These are phyloP conservation scores for Quadroppia sp. DNA, from an alignment of 2,888 invertebrate species.

Conservation along the genomic window DNA sequence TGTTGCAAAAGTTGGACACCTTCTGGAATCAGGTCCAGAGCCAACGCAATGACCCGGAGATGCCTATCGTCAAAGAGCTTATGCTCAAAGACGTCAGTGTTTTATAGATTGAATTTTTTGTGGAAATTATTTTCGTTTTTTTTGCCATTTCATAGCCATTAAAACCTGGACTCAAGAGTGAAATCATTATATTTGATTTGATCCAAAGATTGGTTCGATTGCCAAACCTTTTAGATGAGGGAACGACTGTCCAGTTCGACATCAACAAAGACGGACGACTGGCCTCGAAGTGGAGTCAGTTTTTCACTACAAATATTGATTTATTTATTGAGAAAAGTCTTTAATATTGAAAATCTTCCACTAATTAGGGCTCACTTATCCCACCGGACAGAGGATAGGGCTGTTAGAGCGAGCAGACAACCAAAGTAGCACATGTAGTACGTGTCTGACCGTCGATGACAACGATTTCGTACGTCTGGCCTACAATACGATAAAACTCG, in stretches of 20 bases:
- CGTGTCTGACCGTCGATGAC: conserved; percentile 1
- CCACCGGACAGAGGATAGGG: background rate
- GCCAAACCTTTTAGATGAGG: conserved; percentile 54
- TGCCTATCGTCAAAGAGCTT: conserved; percentile 46
- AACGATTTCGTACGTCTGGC: conserved; percentile 20
- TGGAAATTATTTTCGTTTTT: background rate
- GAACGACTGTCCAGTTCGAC: background rate
- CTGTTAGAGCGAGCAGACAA: background rate
- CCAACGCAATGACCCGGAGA: conserved; percentile 47
- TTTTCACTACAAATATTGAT: background rate
- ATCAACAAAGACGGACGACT: conserved; percentile 11
- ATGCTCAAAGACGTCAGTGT: conserved; percentile 38
- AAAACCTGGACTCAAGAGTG: conserved; percentile 45
- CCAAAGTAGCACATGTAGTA: background rate
- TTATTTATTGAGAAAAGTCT: background rate
- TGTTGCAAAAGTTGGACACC: conserved; percentile 72
- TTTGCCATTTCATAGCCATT: conserved; percentile 44
- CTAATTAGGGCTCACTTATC: background rate
- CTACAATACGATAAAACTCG: conserved; percentile 26
- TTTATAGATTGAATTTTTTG: background rate
- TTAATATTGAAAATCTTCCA: background rate
- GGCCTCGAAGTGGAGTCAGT: conserved; percentile 29
- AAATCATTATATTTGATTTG: conserved; percentile 46
- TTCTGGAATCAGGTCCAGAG: conserved; percentile 65
- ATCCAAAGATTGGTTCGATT: conserved; percentile 45